Evolutionary conservation across 2,797 vertebrate genomes (phyloP), one percentile per base, ranked within the genome.

Genomic region (Alca torda): DNA sequence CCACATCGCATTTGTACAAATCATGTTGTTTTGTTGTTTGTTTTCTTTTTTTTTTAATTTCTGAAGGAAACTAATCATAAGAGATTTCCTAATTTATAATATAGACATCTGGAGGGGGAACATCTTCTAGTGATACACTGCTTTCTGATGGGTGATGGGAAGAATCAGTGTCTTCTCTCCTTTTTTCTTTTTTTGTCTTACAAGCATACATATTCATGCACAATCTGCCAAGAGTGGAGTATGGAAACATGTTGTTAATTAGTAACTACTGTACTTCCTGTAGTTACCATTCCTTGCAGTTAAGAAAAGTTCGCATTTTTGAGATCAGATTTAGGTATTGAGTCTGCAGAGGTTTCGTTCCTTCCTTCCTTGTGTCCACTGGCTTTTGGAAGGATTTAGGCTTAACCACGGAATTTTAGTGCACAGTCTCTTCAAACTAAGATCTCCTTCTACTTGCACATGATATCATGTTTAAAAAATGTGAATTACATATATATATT

Each of bases 121-220:
- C 1, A 7, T 4, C 69, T 69, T 48, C 3, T 77, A 59, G 7
- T 16, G 7, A 16, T 73, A 33, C 1, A 15, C 3, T 37, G 0
- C 74, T 93, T 81, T 87, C 21, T 76, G 5, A 19, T 48, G 15
- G 16, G 6, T 54, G 6, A 25, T 37, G 9, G 13, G 6, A 46
- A 74, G 8, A 90, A 45, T 45, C 2, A 13, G 7, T 33, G 1
- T 51, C 50, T 70, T 43, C 23, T 80, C 13, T n/a, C 18, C 0
- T 59, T 80, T n/a, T 84, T 54, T 20, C 2, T 8, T 46, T 57
- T 53, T 53, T 53, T 51, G 50, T 15, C 16, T 56, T 63, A 1
- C 9, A 87, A 67, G 5, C 30, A 1, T 63, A 25, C 5, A 4
- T n/a, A 7, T 8, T 78, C 0, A 14, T 61, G 13, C 20, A 17